Evolutionary conservation across 37 sponge, comb jelly and placozoan species (phyloP).

Genomic region (Crambe crambe): DNA sequence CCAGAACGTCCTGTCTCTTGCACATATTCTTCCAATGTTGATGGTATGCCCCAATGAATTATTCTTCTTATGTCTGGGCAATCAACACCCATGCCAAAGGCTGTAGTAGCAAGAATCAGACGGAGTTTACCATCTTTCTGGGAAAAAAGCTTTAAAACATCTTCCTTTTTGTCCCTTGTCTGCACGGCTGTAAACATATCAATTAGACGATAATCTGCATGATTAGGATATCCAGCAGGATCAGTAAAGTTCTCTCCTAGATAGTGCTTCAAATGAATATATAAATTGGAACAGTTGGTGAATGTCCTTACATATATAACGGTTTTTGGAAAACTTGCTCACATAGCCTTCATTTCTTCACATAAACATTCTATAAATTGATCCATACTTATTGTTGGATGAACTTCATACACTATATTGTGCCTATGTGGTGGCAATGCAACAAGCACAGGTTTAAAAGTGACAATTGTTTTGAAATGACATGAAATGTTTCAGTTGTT

Average conservation of each 20-base stretch:
- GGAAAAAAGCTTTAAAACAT: slow-evolving; percentile 27
- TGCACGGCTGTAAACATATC: slow-evolving; percentile 39
- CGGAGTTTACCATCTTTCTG: slow-evolving; percentile 6
- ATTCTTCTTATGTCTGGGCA: slow-evolving; percentile 42
- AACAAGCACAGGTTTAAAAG: slow-evolving; percentile 19
- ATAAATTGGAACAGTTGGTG: slow-evolving; percentile 19
- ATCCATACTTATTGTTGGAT: background rate
- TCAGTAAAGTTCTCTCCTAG: slow-evolving; percentile 45
- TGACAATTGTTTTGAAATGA: background rate
- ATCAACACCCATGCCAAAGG: slow-evolving; percentile 61
- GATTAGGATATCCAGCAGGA: slow-evolving; percentile 34
- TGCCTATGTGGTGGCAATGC: slow-evolving; percentile 30
- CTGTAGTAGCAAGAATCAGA: slow-evolving; percentile 43
- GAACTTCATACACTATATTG: slow-evolving; percentile 28
- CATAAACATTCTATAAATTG: background rate
- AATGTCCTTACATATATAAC: slow-evolving; percentile 23
- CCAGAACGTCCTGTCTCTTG: slow-evolving; percentile 58
- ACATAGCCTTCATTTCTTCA: slow-evolving; percentile 3
- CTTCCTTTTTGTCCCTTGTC: slow-evolving; percentile 25
- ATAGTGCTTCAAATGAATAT: slow-evolving; percentile 3
- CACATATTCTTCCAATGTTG: slow-evolving; percentile 36
- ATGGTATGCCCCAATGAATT: slow-evolving; percentile 45
- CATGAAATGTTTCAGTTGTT: slow-evolving; percentile 28
- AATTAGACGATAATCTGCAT: slow-evolving; percentile 14
- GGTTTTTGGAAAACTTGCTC: slow-evolving; percentile 26